Evolutionary conservation across 2,113 vertebrate genomes (phyloP).

Genomic region (Empidonax alnorum): DNA sequence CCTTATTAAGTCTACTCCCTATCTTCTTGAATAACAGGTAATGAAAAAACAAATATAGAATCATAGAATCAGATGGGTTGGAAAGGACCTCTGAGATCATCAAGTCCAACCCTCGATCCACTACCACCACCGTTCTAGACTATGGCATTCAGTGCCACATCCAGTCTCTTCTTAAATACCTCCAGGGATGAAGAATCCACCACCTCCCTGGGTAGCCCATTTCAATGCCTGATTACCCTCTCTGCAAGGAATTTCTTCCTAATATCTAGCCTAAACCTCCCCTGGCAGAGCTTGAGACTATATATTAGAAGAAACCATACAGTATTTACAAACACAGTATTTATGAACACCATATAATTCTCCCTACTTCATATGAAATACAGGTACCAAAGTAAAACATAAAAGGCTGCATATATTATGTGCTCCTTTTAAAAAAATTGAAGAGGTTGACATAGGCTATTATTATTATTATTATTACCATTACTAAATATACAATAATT

Average conservation of each 20-base stretch:
- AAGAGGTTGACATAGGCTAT: background rate
- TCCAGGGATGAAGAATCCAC: too few species aligned
- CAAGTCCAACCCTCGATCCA: too few species aligned
- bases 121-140: too few species aligned
- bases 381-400: background rate
- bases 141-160: too few species aligned
- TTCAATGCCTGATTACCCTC: too few species aligned
- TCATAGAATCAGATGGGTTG: too few species aligned
- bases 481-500: background rate
- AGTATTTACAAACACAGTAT: background rate
- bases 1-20: background rate
- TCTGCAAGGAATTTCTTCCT: too few species aligned
- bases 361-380: background rate
- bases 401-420: background rate
- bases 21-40: background rate
- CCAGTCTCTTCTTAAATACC: too few species aligned
- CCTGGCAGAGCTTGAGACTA: too few species aligned
- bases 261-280: too few species aligned
- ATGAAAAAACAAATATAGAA: background rate
- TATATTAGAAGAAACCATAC: background rate
- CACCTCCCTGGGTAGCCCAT: too few species aligned
- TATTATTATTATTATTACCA: background rate
- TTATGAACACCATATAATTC: background rate
- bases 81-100: too few species aligned
- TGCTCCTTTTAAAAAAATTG: background rate